These are phyloP conservation scores for Rhopalosiphum padi DNA, from an alignment of 1,140 invertebrate species.

Conservation along the genomic window DNA sequence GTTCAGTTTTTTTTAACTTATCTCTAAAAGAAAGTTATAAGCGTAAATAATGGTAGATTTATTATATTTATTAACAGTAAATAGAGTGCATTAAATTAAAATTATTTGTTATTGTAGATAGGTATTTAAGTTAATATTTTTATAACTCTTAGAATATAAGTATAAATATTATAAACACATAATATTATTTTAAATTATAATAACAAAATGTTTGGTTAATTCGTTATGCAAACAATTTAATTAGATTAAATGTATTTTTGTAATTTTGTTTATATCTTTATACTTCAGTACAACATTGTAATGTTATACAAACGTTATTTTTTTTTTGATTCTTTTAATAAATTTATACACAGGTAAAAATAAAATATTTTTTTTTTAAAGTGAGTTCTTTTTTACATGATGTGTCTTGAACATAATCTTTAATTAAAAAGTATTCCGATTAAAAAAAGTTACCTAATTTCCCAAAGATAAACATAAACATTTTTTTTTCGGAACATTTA, in stretches of 20 bases:
- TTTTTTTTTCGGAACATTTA: not conserved
- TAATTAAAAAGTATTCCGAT: constrained; percentile 46
- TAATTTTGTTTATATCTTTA: not conserved
- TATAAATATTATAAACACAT: not conserved
- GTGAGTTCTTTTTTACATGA: not conserved
- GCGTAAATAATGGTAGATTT: not conserved
- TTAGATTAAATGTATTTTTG: not conserved
- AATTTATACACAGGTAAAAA: not conserved
- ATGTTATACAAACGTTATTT: not conserved
- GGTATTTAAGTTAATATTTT: not conserved
- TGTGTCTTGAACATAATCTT: not conserved
- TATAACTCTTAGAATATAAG: not conserved
- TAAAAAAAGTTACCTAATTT: constrained; percentile 34
- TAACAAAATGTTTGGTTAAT: not conserved
- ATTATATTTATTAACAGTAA: not conserved
- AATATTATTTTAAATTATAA: not conserved
- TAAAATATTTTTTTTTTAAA: not conserved
- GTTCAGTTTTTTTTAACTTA: not conserved
- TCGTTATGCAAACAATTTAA: not conserved
- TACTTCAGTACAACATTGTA: not conserved
- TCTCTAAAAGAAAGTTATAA: not conserved
- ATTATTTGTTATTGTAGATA: not conserved
- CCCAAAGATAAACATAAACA: not conserved
- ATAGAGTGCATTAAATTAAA: not conserved
- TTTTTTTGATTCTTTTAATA: not conserved